Percentiles rank a stretch among this genome's conserved stretches.
phyloP scores from a whole-genome alignment of 2,888 invertebrate genomes.

The Pemphredon lugubris region DNA sequence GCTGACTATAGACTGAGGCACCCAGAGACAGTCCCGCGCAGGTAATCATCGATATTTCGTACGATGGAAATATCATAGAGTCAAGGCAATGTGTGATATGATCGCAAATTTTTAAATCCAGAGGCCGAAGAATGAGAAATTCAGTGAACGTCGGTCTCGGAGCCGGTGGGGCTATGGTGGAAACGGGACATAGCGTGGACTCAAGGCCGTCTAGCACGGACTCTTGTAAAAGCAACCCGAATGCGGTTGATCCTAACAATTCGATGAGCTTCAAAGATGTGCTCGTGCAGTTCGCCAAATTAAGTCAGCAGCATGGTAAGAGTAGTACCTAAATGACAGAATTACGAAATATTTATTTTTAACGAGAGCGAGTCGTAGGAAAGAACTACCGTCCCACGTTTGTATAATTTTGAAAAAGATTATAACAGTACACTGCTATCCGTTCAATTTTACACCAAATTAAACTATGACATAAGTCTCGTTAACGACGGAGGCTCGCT shows the following conservation, averaged over 20 bases:
- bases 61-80: not conserved
- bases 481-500: no score
- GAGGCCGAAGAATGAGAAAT: slow-evolving; percentile 79
- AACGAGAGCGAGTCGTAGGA: no score
- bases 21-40: slow-evolving; percentile 87
- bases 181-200: slow-evolving; percentile 77
- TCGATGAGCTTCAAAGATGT: slow-evolving; percentile 88
- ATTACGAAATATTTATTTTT: no score
- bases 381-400: no score
- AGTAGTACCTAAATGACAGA: no score
- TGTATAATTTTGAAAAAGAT: no score
- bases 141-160: slow-evolving; percentile 78
- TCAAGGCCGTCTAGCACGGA: slow-evolving; percentile 83
- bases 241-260: slow-evolving; percentile 76
- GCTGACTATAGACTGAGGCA: slow-evolving; percentile 90
- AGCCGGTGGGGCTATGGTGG: slow-evolving; percentile 79
- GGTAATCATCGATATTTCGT: slow-evolving; percentile 71
- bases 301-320: slow-evolving; percentile 81
- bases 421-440: no score
- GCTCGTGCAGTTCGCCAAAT: slow-evolving; percentile 87
- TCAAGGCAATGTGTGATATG: not conserved
- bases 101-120: slow-evolving; percentile 44
- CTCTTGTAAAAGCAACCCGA: slow-evolving; percentile 82
- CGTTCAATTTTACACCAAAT: no score
- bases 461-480: no score